Evolutionary conservation across 2,888 invertebrate genomes (phyloP).

Genomic region (Caenorhabditis sp.): DNA sequence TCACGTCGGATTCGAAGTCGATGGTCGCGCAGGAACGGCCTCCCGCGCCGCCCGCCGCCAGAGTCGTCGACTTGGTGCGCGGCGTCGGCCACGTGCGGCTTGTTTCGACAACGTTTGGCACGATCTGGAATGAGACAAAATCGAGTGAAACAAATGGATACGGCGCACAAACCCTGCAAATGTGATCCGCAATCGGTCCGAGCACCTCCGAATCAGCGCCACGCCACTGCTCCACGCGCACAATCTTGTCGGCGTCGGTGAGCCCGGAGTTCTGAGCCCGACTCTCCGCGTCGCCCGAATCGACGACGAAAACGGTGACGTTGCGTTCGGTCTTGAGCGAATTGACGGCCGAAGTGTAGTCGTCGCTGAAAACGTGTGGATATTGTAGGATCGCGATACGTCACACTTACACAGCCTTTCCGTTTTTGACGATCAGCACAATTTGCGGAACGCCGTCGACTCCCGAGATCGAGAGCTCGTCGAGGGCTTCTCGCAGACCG

Average conservation of each 20-base stretch:
- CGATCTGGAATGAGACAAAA: constrained; percentile 36
- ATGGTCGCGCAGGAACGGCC: constrained; percentile 38
- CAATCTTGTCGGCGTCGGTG: constrained; percentile 59
- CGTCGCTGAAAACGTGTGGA: constrained; percentile 63
- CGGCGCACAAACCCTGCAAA: constrained; percentile 66
- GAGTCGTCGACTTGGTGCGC: constrained; percentile 51
- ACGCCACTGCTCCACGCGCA: constrained; percentile 73
- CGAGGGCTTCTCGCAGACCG: constrained; percentile 74
- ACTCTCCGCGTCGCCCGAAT: constrained; percentile 68
- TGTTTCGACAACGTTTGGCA: constrained; percentile 60
- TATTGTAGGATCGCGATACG: not conserved
- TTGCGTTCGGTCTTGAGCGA: constrained; percentile 67
- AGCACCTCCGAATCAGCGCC: constrained; percentile 70
- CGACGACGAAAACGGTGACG: constrained; percentile 74
- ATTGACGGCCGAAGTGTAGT: constrained; percentile 59
- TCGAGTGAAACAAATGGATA: not conserved
- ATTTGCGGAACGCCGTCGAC: constrained; percentile 67
- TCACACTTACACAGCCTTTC: constrained; percentile 68
- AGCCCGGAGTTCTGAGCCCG: constrained; percentile 36
- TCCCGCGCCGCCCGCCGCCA: constrained; percentile 21
- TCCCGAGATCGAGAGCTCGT: constrained; percentile 74
- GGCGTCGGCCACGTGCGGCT: constrained; percentile 58
- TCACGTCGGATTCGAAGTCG: constrained; percentile 71
- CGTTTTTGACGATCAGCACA: constrained; percentile 76
- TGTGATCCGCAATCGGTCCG: constrained; percentile 73